Evolutionary conservation across 2,797 vertebrate genomes (phyloP), one percentile per base, ranked within the genome.

Genomic region (Miichthys miiuy): DNA sequence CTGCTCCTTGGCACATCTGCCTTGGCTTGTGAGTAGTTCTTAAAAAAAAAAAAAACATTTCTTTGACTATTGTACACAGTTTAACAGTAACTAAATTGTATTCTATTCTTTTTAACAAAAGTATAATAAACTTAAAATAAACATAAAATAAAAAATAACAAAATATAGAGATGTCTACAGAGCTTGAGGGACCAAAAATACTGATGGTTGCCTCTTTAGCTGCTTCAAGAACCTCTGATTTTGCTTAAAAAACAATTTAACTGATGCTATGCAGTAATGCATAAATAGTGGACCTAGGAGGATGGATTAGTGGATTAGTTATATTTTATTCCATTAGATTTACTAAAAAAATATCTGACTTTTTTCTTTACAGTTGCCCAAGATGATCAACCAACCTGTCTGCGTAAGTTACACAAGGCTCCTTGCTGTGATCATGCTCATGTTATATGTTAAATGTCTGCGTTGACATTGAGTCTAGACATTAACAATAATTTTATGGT

Each of bases 21-120:
- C 67, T 91, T 87, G 79, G 78, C 96, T 57, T 89, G 98, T 99
- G 91, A 98, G 98, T 97, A 93, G 30, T 25, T 51, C 6, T 41
- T 44, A 6, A 1, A 46, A 30, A 27, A 27, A 27, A 27, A 3
- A 27, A 27, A 25, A 4, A 41, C 14, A 46, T 58, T 52, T 63
- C 27, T 72, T 42, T 70, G 0, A 56, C 17, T 30, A 65, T 5
- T 76, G 11, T 8, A 47, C 23, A 41, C 7, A 16, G 5, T 58
- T 46, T 52, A 27, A 65, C 20, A n/a, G 18, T 18, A 17, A 23
- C 11, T 58, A 47, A 72, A 64, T 8, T 57, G 5, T 18, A 18
- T 20, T 51, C 0, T 30, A 1, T 25, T 14, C 0, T 38, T 17
- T 51, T 56, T 20, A n/a, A 18, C 27, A 58, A 48, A 42, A 8